Base-by-base conservation (phyloP, 2,113 vertebrate genomes). In the Camelus bactrianus region DNA sequence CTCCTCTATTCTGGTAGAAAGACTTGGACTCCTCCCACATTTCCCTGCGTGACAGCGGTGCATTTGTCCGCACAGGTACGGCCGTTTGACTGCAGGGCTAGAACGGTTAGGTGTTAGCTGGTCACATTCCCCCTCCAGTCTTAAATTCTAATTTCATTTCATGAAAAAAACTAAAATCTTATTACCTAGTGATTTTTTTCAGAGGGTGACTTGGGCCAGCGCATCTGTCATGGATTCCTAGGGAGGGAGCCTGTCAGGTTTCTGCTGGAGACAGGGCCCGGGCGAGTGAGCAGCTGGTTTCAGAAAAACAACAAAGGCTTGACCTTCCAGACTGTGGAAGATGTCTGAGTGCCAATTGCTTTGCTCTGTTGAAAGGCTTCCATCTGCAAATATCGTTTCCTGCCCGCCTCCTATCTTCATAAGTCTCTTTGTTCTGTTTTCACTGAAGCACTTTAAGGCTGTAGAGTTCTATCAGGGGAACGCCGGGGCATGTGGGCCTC, bases 361-460 rank as follows among this genome's bases (percentile, higher is more conserved):
- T 10, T 13, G 67, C 38, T 62, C 46, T 42, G 46, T 28, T 60
- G 91, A 83, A 65, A 88, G 81, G 48, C 93, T 50, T 93, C 91
- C 69, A 0, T 50, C 76, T n/a, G 19, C 8, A 11, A 50, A 67
- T 14, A 12, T 20, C 26, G 42, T 81, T 85, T 88, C 60, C 70
- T 70, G 2, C 30, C 1, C 7, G 54, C 48, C 82, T 85, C 46
- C 91, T 90, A 0, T 75, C 91, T 75, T 65, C 38, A 1, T 96
- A 58, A 81, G 93, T 84, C 93, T 42, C 52, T 67, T 70, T 65
- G 73, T 81, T 77, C 86, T 52, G 0, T 79, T 73, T 56, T 54
- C 62, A 38, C 30, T 46, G 46, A 32, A 24, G 76, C 64, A 24
- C 86, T 24, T 13, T 5, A 62, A 85, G 56, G 58, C 89, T 9